phyloP scores from a whole-genome alignment of 1,140 invertebrate genomes.

The Drosophila mauritiana region DNA sequence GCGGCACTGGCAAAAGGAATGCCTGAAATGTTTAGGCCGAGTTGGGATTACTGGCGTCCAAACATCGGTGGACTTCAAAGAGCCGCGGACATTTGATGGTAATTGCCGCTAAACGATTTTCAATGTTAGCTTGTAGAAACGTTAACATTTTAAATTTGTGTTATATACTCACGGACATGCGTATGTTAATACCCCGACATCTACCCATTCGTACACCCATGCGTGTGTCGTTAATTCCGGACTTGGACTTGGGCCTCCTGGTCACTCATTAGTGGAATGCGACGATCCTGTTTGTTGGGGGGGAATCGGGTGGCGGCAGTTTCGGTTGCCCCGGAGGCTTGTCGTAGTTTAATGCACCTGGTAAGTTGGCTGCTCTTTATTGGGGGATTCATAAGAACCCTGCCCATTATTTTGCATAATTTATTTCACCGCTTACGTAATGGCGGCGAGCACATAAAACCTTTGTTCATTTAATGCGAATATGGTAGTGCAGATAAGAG shows the following conservation, averaged over 20 bases:
- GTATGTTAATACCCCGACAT: conserved; percentile 54
- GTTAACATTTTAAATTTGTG: conserved; percentile 82
- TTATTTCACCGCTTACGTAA: conserved; percentile 29
- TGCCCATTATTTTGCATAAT: conserved; percentile 40
- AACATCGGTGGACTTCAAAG: conserved; percentile 74
- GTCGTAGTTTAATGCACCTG: conserved; percentile 39
- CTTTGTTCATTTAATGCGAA: conserved; percentile 8
- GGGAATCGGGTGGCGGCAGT: background rate
- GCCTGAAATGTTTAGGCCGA: conserved; percentile 78
- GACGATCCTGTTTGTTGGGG: conserved; percentile 27
- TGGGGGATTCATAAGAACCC: conserved; percentile 17
- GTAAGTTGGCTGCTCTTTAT: conserved; percentile 23
- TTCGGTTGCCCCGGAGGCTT: conserved; percentile 25
- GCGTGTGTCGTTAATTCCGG: conserved; percentile 32
- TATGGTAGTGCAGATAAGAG: background rate
- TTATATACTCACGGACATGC: conserved; percentile 78
- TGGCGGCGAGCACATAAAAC: conserved; percentile 5
- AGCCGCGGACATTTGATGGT: conserved; percentile 78
- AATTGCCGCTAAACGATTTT: conserved; percentile 83
- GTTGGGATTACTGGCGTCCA: conserved; percentile 82
- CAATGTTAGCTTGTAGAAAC: conserved; percentile 82
- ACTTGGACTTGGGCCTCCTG: background rate
- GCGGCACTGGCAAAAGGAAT: conserved; percentile 73
- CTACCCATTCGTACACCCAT: conserved; percentile 34
- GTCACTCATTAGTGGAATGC: conserved; percentile 48